phyloP scores from a whole-genome alignment of 23 tunicate species.

The Aplidium turbinatum region DNA sequence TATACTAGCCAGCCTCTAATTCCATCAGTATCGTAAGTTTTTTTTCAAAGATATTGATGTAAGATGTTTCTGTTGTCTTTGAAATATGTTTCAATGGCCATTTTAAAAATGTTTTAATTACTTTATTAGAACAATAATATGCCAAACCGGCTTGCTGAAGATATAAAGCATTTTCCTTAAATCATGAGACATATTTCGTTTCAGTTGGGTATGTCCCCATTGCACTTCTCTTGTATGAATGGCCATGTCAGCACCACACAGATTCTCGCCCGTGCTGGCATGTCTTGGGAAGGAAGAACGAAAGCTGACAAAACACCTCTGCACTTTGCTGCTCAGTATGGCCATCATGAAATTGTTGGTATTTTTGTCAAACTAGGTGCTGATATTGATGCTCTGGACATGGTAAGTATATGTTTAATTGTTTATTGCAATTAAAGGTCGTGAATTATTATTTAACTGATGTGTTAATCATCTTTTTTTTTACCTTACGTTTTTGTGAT shows the following conservation, averaged over 20 bases:
- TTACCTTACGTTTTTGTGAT: not conserved
- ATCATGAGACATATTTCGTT: not conserved
- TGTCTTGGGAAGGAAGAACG: constrained; percentile 63
- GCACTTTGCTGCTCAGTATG: constrained; percentile 66
- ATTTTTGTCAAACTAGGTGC: constrained; percentile 54
- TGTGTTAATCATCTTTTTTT: not conserved
- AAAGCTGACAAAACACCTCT: constrained; percentile 83
- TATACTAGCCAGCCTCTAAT: not conserved
- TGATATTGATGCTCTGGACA: constrained; percentile 67
- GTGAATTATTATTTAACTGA: not conserved
- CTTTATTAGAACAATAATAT: not conserved
- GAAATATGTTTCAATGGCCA: too few relatives aligned
- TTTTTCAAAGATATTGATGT: too few relatives aligned
- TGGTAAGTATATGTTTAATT: constrained; percentile 31
- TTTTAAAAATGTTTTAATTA: too few relatives aligned
- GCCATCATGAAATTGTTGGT: constrained; percentile 41
- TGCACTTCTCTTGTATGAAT: constrained; percentile 68
- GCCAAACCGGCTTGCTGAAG: not conserved
- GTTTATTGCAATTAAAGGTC: not conserved
- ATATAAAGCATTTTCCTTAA: too few relatives aligned
- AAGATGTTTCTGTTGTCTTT: too few relatives aligned
- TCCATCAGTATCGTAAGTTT: too few relatives aligned
- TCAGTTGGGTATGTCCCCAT: constrained; percentile 61
- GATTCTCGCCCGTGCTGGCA: constrained; percentile 56
- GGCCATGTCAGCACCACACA: constrained; percentile 53